Base-by-base conservation (phyloP, 2,888 invertebrate genomes). In the Callosobruchus maculatus region DNA sequence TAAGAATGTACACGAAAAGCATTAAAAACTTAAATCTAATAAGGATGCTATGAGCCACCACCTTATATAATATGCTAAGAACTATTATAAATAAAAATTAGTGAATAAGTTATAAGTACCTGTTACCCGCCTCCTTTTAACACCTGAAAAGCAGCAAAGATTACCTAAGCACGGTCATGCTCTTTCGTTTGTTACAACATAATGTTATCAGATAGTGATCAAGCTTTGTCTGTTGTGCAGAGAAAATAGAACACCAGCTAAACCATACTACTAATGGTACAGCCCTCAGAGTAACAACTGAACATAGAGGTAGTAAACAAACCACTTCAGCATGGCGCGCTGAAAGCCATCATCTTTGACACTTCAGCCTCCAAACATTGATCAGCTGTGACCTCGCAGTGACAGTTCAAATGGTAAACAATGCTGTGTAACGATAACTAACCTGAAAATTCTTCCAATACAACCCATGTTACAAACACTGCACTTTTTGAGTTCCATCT, bases 41-140 rank as follows among this genome's bases (percentile, higher is more conserved):
- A 71, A 69, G 73, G 69, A 72, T 68, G 78, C 77, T 72, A 76
- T 78, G 78, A 77, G 78, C 78, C 78, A 78, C 77, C 77, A 78
- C 77, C 78, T 49, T 26, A 26, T n/a, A n/a, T n/a, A n/a, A n/a
- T n/a, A n/a, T 26, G 26, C 26, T 26, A 26, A 49, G 49, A 49
- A 18, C 49, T 49, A 49, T 49, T 49, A 49, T 49, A 1, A 13
- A 49, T 18, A 49, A 49, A 13, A 13, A 49, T 67, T 71, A 67
- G 30, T 31, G 20, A 68, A 73, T 26, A 31, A 71, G 68, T 69
- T 13, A 68, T 69, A 68, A 71, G 26, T 74, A 76, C 76, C 76
- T 74, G 74, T 74, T 71, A 74, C 76, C 76, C 72, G 74, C 72
- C 68, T 71, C 71, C 73, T 71, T 66, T 71, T 71, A 71, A 22